Percentiles rank a stretch among this genome's conserved stretches.
These are phyloP conservation scores for Sandelia bainsii DNA, from an alignment of 2,797 vertebrate species.

Conservation along the genomic window DNA sequence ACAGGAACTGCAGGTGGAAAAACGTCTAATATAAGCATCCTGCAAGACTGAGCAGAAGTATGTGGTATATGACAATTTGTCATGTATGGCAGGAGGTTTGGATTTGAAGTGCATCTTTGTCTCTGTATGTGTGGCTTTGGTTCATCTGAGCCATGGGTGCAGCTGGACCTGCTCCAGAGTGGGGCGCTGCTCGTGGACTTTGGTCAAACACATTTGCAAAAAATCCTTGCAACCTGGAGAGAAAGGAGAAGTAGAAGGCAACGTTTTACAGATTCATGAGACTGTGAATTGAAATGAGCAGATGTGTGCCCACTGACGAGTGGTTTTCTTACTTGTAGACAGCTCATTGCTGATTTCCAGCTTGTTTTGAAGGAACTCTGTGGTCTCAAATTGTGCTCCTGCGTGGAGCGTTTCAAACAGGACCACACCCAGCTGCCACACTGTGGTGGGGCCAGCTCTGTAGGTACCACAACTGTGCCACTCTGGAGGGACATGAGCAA, in stretches of 20 bases:
- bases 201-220: not conserved
- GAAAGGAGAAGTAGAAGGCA: not conserved
- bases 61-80: too few species aligned
- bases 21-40: too few species aligned
- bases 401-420: conserved; percentile 2
- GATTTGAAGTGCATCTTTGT: too few species aligned
- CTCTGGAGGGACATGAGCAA: not conserved
- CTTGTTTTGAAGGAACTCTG: fast-evolving
- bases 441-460: conserved; percentile 5
- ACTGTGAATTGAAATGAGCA: not conserved
- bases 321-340: not conserved
- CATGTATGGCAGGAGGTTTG: too few species aligned
- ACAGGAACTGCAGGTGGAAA: not conserved
- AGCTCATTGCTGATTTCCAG: not conserved
- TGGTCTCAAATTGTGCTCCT: fast-evolving
- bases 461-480: not conserved
- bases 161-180: conserved; percentile 4
- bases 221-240: conserved; percentile 6
- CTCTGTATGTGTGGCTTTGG: too few species aligned
- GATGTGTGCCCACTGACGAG: too few species aligned
- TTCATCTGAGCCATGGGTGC: not conserved
- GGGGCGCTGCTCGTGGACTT: not conserved
- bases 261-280: not conserved
- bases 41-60: not conserved
- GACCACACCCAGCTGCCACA: conserved; percentile 18